Evolutionary conservation across 2,113 vertebrate genomes (phyloP).

Genomic region (Erythrocercus mccallii): DNA sequence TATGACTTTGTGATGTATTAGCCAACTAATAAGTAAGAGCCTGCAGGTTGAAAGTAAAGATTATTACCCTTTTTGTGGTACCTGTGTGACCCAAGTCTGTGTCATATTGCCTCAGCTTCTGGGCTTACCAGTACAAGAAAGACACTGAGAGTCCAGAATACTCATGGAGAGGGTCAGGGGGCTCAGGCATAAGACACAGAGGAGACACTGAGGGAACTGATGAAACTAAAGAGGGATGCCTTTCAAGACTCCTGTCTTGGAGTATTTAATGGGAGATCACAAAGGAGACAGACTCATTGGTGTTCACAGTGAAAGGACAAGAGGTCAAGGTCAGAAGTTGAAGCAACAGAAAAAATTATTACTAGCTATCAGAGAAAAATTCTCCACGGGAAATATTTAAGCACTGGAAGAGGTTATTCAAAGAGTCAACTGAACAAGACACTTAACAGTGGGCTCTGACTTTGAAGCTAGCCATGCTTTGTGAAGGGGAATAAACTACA

Average conservation of each 20-base stretch:
- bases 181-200: background rate
- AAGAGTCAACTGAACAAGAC: background rate
- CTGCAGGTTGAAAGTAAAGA: background rate
- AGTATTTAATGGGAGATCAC: background rate
- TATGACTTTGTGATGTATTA: background rate
- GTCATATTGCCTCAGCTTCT: background rate
- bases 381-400: background rate
- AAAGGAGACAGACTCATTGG: background rate
- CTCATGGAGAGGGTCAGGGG: background rate
- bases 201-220: background rate
- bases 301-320: background rate
- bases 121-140: background rate
- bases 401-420: background rate
- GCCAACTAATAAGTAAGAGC: background rate
- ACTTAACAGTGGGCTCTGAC: background rate
- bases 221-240: background rate
- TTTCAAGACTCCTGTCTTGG: background rate
- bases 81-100: background rate
- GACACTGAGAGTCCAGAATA: background rate
- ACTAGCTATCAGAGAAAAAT: background rate
- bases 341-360: background rate
- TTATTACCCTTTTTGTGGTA: background rate
- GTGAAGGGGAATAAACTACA: background rate
- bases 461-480: conserved; percentile 6
- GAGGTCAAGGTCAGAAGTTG: background rate